Conservation (phyloP, 2,888 invertebrate genomes). For the Punctoribates punctum region DNA sequence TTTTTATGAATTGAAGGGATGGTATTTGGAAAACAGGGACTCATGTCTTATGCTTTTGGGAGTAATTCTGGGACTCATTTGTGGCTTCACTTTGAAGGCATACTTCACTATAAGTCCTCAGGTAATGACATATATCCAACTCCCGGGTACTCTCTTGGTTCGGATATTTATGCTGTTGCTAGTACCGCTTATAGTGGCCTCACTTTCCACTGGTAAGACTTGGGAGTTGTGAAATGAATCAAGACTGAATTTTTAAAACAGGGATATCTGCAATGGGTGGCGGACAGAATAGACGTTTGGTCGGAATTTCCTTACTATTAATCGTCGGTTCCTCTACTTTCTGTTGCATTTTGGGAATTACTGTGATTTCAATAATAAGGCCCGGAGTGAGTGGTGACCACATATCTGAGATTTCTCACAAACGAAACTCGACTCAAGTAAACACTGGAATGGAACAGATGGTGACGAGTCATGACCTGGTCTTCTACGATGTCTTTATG, state of each 20-base stretch:
- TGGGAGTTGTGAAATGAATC: no score
- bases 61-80: not conserved
- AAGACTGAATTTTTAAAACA: not conserved
- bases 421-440: not conserved
- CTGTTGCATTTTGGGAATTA: conserved; percentile 22
- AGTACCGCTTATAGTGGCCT: not conserved
- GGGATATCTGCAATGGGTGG: conserved; percentile 4
- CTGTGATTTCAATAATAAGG: not conserved
- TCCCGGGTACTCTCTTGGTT: not conserved
- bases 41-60: not conserved
- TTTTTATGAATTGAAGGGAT: not conserved
- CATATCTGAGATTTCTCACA: not conserved
- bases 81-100: not conserved
- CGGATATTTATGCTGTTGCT: not conserved
- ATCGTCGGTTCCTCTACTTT: conserved; percentile 21
- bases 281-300: conserved; percentile 4
- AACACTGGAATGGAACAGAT: not conserved
- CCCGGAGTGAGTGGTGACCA: not conserved
- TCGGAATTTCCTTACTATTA: not conserved
- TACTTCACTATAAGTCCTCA: not conserved
- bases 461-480: not conserved
- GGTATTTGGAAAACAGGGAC: not conserved
- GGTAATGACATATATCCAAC: not conserved
- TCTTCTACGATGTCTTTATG: not conserved
- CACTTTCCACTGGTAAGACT: not conserved